phyloP scores from a whole-genome alignment of 1,140 invertebrate genomes.

The Leptinotarsa defecta region DNA sequence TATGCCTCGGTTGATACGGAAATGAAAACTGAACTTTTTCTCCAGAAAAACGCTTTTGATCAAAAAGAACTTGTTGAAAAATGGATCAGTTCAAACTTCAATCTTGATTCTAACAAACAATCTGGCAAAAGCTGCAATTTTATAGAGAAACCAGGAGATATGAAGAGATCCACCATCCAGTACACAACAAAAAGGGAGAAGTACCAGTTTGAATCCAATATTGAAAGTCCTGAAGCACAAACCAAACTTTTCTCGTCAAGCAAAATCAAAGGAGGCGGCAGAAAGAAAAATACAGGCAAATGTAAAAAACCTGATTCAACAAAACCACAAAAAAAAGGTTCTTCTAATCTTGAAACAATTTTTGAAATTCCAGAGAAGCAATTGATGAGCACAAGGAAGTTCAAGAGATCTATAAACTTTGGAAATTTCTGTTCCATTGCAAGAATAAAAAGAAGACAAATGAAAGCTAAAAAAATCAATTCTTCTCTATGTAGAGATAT shows the following conservation, averaged over 20 bases:
- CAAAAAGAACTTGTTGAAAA: no score
- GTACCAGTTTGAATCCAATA: no score
- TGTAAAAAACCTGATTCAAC: not conserved
- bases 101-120: no score
- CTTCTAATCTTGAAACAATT: constrained; percentile 13
- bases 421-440: not conserved
- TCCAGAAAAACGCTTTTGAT: no score
- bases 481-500: not conserved
- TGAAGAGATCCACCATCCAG: no score
- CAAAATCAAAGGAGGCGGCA: not conserved
- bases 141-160: no score
- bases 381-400: constrained; percentile 12
- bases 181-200: no score
- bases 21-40: no score
- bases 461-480: constrained; percentile 11
- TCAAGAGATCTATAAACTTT: constrained; percentile 15
- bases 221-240: no score
- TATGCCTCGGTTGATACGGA: no score
- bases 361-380: constrained; percentile 5
- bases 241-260: not conserved
- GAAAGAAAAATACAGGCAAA: not conserved
- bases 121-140: no score
- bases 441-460: not conserved
- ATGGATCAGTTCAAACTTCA: no score
- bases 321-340: not conserved